Percentiles rank a stretch among this genome's conserved stretches.
phyloP scores from a whole-genome alignment of 2,797 vertebrate genomes.

The Sibirionetta formosa region DNA sequence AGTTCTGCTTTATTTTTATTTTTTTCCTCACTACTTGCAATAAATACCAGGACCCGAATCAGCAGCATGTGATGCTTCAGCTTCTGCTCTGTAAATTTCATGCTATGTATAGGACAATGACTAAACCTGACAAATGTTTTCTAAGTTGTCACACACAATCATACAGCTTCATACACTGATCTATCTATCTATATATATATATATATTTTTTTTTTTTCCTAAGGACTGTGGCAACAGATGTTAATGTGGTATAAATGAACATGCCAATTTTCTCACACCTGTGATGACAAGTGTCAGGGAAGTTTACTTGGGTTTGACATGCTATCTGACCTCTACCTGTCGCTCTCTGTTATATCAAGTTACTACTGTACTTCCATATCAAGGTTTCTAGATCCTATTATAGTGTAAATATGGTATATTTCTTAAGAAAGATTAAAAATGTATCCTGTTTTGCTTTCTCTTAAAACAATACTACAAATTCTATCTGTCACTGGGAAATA shows the following conservation, averaged over 20 bases:
- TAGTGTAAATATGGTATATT: background rate
- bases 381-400: background rate
- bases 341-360: slow-evolving; percentile 56
- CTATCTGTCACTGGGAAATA: background rate
- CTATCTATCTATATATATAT: background rate
- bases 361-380: background rate
- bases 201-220: slow-evolving; percentile 3
- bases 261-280: slow-evolving; percentile 72
- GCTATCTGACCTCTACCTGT: slow-evolving; percentile 67
- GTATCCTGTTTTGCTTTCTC: background rate
- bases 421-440: background rate
- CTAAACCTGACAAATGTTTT: slow-evolving; percentile 78
- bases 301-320: slow-evolving; percentile 30
- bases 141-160: slow-evolving; percentile 76
- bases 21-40: background rate
- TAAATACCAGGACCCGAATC: background rate
- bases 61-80: background rate
- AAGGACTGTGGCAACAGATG: slow-evolving; percentile 63
- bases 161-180: slow-evolving; percentile 16
- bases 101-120: slow-evolving; percentile 62
- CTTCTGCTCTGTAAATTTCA: slow-evolving; percentile 45
- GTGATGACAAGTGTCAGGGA: slow-evolving; percentile 65
- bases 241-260: slow-evolving; percentile 76
- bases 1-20: background rate
- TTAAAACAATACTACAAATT: background rate